A percentile compares a stretch with the other conserved stretches of the same genome.
Evolutionary conservation across 1,140 invertebrate genomes (phyloP).

Genomic region (Geopemphigus sp.): DNA sequence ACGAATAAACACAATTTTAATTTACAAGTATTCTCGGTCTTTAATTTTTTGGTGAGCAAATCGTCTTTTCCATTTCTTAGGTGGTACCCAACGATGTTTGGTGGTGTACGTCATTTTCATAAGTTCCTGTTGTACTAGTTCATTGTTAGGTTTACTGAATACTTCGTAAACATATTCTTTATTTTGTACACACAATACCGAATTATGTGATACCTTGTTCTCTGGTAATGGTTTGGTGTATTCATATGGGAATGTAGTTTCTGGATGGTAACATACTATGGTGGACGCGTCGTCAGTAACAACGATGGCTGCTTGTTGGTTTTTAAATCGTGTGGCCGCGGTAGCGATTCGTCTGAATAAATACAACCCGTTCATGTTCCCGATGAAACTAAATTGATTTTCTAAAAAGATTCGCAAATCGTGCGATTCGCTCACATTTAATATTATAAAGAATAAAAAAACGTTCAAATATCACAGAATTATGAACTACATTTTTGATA

Average conservation of each 20-base stretch:
- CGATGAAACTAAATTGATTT: no score
- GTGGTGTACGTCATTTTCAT: slow-evolving; percentile 74
- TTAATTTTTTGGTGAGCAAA: slow-evolving; percentile 64
- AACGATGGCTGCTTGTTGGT: slow-evolving; percentile 56
- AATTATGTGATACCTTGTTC: slow-evolving; percentile 55
- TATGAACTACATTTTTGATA: no score
- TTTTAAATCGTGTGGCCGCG: not conserved
- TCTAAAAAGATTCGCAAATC: no score
- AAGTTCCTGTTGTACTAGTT: slow-evolving; percentile 66
- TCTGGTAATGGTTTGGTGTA: slow-evolving; percentile 70
- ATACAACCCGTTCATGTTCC: not conserved
- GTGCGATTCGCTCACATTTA: no score
- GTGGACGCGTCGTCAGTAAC: slow-evolving; percentile 71
- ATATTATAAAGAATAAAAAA: no score
- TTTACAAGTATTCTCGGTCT: slow-evolving; percentile 72
- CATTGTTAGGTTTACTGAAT: slow-evolving; percentile 65
- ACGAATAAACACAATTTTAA: slow-evolving; percentile 53
- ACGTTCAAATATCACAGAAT: no score
- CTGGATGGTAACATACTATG: slow-evolving; percentile 83
- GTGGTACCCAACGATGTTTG: slow-evolving; percentile 76
- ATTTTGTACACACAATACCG: slow-evolving; percentile 66
- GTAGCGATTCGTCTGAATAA: not conserved
- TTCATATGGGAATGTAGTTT: slow-evolving; percentile 79
- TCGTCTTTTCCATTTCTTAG: slow-evolving; percentile 60
- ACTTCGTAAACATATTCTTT: slow-evolving; percentile 63